Evolutionary conservation across 1,140 invertebrate genomes (phyloP), one percentile per base, ranked within the genome.

Genomic region (Lamellibrachia luymesi): DNA sequence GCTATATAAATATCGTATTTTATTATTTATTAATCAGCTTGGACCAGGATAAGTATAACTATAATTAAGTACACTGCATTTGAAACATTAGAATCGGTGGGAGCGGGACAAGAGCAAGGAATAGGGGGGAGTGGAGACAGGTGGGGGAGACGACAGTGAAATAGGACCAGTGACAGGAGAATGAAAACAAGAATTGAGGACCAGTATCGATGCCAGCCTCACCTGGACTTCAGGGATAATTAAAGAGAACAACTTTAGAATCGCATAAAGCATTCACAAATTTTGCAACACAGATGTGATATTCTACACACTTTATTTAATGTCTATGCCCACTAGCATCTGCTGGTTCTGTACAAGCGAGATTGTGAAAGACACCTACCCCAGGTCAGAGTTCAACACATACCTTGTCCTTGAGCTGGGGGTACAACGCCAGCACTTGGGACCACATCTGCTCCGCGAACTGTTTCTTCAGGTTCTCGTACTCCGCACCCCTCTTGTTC

Each of bases 401-500:
- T 22, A 96, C 96, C 94, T 95, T 95, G 90, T 95, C 95, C 90
- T 95, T 95, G 25, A 97, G 92, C 51, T 95, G 94, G 50, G 96
- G 96, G 94, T 95, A 97, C 4, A 96, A 94, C 7, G 95, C 92
- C 89, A 94, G 94, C 92, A 94, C 94, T 92, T 96, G 95, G 38
- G 95, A 94, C 94, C 96, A 96, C 94, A 96, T 95, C 92, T 96
- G 95, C 51, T 94, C 92, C 1, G 95, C 96, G 50, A 97, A 94
- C 2, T 92, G 93, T 49, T 95, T 95, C 94, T 97, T 97, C 38
- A 96, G 90, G 8, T 92, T 93, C 38, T 96, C 95, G 93, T 97
- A 97, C 5, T 96, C 96, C 89, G 96, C 96, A 8, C 96, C 96
- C 7, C 96, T 94, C 90, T 96, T 95, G 94, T 95, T 96, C 2